These are phyloP conservation scores for Odontamblyopus rebecca DNA, from an alignment of 2,797 vertebrate species.

Conservation along the genomic window DNA sequence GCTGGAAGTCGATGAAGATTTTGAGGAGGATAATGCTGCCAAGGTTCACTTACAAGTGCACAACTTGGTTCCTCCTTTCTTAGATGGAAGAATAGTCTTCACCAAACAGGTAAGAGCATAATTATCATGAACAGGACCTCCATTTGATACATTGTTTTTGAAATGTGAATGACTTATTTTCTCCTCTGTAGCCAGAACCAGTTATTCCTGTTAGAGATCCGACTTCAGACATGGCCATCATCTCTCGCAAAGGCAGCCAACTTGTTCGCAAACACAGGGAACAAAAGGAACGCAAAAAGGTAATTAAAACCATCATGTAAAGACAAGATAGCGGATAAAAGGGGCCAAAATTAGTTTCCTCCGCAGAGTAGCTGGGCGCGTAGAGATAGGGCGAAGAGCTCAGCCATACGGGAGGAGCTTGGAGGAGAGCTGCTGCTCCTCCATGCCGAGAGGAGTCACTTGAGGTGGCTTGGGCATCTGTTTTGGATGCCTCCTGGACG, in stretches of 20 bases:
- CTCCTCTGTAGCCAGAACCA: conserved; percentile 86
- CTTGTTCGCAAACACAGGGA: conserved; percentile 96
- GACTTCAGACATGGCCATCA: conserved; percentile 97
- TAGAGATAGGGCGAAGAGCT: too few species aligned
- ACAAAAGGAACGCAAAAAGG: conserved; percentile 98
- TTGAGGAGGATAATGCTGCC: conserved; percentile 96
- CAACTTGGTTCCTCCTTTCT: conserved; percentile 95
- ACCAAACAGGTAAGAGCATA: conserved; percentile 89
- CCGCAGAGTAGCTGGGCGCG: too few species aligned
- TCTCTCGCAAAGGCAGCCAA: conserved; percentile 96
- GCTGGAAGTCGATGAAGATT: conserved; percentile 96
- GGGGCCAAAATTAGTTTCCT: too few species aligned
- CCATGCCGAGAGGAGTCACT: too few species aligned
- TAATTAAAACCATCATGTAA: conserved; percentile 41
- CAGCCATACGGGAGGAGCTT: too few species aligned
- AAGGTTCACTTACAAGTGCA: conserved; percentile 97
- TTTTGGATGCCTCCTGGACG: too few species aligned
- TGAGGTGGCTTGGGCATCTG: too few species aligned
- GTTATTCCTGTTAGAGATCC: conserved; percentile 96
- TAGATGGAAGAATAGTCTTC: conserved; percentile 98
- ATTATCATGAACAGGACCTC: neutral
- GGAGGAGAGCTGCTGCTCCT: too few species aligned
- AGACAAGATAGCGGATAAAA: too few species aligned
- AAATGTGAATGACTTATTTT: neutral
- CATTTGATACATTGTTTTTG: conserved; percentile 2